Percentiles rank a stretch among this genome's conserved stretches.
These are phyloP conservation scores for Periophthalmus modestus DNA, from an alignment of 2,113 vertebrate genomes.

Conservation along the genomic window DNA sequence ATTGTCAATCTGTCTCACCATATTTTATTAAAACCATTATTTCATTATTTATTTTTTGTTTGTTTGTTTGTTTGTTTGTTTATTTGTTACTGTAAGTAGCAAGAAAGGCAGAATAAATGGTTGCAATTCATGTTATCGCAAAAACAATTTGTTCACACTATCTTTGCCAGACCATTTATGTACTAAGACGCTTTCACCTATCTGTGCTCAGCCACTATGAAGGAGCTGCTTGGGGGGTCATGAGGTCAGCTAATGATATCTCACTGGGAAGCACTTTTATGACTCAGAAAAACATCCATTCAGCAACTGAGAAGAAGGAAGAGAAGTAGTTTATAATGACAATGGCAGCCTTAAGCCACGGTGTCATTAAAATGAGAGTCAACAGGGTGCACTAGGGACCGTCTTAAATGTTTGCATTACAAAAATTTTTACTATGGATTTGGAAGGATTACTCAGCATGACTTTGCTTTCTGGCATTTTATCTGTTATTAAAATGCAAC, in stretches of 20 bases:
- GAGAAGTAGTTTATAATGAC: slow-evolving; percentile 26
- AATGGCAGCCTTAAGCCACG: slow-evolving; percentile 42
- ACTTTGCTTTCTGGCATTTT: background rate
- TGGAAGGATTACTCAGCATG: background rate
- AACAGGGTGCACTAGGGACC: slow-evolving; percentile 30
- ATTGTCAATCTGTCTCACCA: slow-evolving; percentile 27
- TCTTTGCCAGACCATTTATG: slow-evolving; percentile 13
- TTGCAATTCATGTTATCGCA: slow-evolving; percentile 9
- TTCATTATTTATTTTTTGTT: background rate
- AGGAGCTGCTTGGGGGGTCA: slow-evolving; percentile 10
- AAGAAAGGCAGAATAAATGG: background rate
- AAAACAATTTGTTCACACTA: slow-evolving; percentile 7
- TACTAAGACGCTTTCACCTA: background rate
- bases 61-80: too few species aligned
- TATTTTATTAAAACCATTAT: slow-evolving; percentile 17
- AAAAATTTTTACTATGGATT: slow-evolving; percentile 18
- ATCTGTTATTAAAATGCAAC: background rate
- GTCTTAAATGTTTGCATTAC: slow-evolving; percentile 58
- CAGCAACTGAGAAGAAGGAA: slow-evolving; percentile 13
- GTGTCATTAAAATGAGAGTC: slow-evolving; percentile 60
- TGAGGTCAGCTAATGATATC: slow-evolving; percentile 12
- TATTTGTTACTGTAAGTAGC: slow-evolving; percentile 6
- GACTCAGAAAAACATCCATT: slow-evolving; percentile 10
- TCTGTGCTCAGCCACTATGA: slow-evolving; percentile 11
- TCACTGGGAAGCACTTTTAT: background rate